Evolutionary conservation across 1,140 invertebrate species (phyloP).

Genomic region (Euura lappo): DNA sequence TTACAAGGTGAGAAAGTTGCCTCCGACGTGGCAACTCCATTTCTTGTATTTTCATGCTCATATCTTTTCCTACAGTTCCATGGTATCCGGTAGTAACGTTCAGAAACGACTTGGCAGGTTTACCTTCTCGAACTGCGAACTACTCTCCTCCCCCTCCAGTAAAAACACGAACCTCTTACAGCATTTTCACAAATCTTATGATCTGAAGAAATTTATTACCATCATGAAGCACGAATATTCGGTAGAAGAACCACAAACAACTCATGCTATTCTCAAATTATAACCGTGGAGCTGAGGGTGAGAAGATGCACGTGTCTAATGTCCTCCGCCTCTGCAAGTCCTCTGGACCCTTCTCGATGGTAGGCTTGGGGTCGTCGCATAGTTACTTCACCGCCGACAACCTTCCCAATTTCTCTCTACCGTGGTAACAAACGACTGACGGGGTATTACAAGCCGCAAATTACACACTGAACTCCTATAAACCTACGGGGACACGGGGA

Average conservation of each 20-base stretch:
- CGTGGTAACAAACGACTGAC: constrained; percentile 41
- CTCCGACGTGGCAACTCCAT: neutral
- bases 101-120: neutral
- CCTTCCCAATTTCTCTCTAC: constrained; percentile 14
- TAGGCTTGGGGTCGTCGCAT: constrained; percentile 37
- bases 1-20: constrained; percentile 1
- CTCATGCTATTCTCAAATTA: neutral
- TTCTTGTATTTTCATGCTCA: constrained; percentile 4
- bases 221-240: too few species aligned
- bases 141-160: too few species aligned
- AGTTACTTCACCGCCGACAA: constrained; percentile 25
- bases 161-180: too few species aligned
- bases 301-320: constrained; percentile 1
- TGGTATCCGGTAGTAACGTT: too few species aligned
- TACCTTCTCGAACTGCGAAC: neutral
- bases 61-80: neutral
- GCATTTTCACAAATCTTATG: too few species aligned
- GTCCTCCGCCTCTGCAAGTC: neutral
- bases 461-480: constrained; percentile 27
- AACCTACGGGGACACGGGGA: neutral
- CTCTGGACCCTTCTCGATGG: constrained; percentile 31
- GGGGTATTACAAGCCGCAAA: constrained; percentile 44
- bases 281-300: neutral
- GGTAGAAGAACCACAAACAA: neutral
- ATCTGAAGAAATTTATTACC: too few species aligned